phyloP scores from a whole-genome alignment of 2,888 invertebrate genomes.

The Thumatha senex region DNA sequence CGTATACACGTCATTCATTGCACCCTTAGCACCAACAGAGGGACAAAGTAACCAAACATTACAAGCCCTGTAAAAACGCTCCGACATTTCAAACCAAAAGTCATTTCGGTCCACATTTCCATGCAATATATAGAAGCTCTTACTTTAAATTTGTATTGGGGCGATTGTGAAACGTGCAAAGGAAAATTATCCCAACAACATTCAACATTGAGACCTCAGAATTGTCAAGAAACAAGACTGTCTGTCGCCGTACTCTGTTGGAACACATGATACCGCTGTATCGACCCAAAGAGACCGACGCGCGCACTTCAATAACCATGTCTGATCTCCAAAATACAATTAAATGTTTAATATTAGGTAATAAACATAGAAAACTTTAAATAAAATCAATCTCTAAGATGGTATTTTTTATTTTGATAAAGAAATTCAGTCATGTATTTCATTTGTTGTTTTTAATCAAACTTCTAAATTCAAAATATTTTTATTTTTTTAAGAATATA shows the following conservation, averaged over 20 bases:
- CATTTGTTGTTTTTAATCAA: neutral
- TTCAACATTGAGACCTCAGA: constrained; percentile 50
- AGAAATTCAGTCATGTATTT: neutral
- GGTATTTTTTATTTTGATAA: neutral
- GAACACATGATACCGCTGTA: constrained; percentile 71
- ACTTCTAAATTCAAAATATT: neutral
- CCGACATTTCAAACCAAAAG: constrained; percentile 9
- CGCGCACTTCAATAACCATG: constrained; percentile 68
- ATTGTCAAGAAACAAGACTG: constrained; percentile 76
- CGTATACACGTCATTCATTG: constrained; percentile 28
- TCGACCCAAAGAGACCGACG: constrained; percentile 73
- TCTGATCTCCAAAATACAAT: constrained; percentile 39
- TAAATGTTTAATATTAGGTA: constrained; percentile 27
- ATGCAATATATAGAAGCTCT: constrained; percentile 18
- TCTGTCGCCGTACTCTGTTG: constrained; percentile 72
- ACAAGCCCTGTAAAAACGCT: constrained; percentile 26
- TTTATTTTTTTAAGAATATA: constrained; percentile 5
- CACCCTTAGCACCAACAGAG: constrained; percentile 20
- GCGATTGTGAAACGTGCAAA: constrained; percentile 31
- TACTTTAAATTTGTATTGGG: constrained; percentile 41
- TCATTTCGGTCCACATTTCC: constrained; percentile 42
- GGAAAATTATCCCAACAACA: constrained; percentile 55
- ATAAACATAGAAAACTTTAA: constrained; percentile 6
- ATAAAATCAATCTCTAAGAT: neutral
- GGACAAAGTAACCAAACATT: constrained; percentile 24